Evolutionary conservation across 1,140 invertebrate genomes (phyloP), one percentile per base, ranked within the genome.

Genomic region (Glossosoma conforme): DNA sequence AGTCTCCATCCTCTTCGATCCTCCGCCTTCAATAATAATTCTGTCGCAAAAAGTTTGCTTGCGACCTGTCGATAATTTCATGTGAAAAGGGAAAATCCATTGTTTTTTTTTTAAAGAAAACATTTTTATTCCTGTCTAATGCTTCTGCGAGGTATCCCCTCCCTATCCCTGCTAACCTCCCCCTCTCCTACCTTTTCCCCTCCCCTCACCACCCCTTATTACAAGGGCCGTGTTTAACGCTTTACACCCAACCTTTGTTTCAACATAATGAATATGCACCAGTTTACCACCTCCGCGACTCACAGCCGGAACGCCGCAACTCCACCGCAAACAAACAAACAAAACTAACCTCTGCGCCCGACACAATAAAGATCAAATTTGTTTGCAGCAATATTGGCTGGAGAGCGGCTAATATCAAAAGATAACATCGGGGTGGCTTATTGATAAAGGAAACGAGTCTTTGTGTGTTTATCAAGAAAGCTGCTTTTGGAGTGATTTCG

Each of bases 211-310:
- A 20, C 35, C 44, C 9, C 47, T 32, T 13, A 32, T 38, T 37
- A 52, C 50, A 52, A 51, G 51, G 42, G 46, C 50, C 51, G 51
- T 58, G 55, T 58, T 58, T 58, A 58, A 58, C 51, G 55, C 51
- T 53, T 58, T 53, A 57, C 55, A 57, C 51, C 55, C 55, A 54
- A 52, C 56, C 51, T 58, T 58, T 58, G 56, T 58, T 52, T 54
- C 52, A 21, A 54, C 52, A 58, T 58, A 58, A 58, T 58, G 56
- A 58, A 58, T 58, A 58, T 54, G 52, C 56, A 58, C 56, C 56
- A 51, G 56, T 58, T 58, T 58, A 58, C 56, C 56, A 58, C 56
- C 56, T 58, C 52, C 14, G 11, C 32, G 6, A 14, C 17, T 13
- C 33, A n/a, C 13, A 24, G 3, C 18, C 51, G 30, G 36, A 58